Evolutionary conservation across 1,140 invertebrate genomes (phyloP), one percentile per base, ranked within the genome.

Genomic region (Drosophila tropicalis): DNA sequence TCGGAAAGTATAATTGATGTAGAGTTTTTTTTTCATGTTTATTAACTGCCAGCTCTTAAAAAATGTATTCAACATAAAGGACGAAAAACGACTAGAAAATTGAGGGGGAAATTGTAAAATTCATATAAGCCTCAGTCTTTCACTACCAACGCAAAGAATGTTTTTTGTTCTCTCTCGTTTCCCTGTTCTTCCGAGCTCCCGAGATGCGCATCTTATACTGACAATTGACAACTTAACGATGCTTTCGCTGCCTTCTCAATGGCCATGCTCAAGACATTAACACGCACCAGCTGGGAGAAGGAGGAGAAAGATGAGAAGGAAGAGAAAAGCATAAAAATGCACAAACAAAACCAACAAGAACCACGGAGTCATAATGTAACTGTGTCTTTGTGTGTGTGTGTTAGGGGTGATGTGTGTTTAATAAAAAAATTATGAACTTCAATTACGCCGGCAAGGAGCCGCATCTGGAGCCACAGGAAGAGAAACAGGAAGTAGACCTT

Each of bases 351-450:
- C 58, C 22, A 66, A 76, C 64, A 75, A 19, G 34, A 36, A 58
- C 39, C 25, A 44, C 7, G 34, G 9, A 13, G 34, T 15, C n/a
- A 32, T 36, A 7, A 15, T 36, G 12, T 25, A 10, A 13, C 51
- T 55, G 10, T n/a, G 29, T 29, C 12, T 34, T 29, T 15, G n/a
- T n/a, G 9, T 9, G 44, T 47, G 44, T 51, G 44, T 51, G 10
- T 51, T 51, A 51, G 44, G 44, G 44, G 58, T 76, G 34, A 55
- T 70, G 73, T 75, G 72, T 76, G 73, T 77, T 77, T 70, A 77
- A 77, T 77, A 77, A 76, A 76, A 76, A 69, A 76, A 76, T 70
- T 76, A 77, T 77, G 74, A 77, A 76, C 74, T 77, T 77, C 74
- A 77, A 77, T 77, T 77, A 77, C 74, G 73, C 34, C 15, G 10